Base-by-base conservation (phyloP, 2,797 vertebrate genomes). In the Coregonus sp. region DNA sequence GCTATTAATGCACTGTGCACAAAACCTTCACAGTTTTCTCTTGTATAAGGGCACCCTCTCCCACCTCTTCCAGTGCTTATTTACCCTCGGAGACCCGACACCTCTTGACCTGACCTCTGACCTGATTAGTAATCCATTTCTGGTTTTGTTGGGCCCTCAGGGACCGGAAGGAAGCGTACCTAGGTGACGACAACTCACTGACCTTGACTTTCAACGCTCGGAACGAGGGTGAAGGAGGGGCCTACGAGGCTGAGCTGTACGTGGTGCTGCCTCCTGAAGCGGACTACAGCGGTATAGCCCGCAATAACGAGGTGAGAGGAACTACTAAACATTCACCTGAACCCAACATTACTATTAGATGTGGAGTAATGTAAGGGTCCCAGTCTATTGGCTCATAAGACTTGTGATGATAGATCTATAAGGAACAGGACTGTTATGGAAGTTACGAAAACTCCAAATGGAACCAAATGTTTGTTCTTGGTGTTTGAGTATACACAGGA, bases 231-330 rank as follows among this genome's bases (percentile, higher is more conserved):
- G 96, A 97, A 87, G 97, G 97, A 1, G 97, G 97, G 0, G 97
- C 97, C 0, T 98, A 98, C 0, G 97, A 98, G 84, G 95, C 97
- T 0, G 97, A 98, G 89, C 94, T 98, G 31, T 94, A 96, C 0
- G 96, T 97, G 85, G 94, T 94, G 0, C 90, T 97, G 66, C 97
- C 97, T n/a, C 92, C 95, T 0, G 96, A 97, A 78, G 96, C 96
- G 0, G 96, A 97, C 80, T 98, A 98, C 89, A 96, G 93, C 0
- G 97, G 97, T 18, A 95, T 98, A 1, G 91, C 96, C 75, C 95
- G 96, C 68, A 95, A 96, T 40, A 96, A 96, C 18, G 96, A 96
- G 94, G 97, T 97, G 87, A 93, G 92, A 63, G 29, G n/a, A 78
- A 79, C 70, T 56, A 31, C 3, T 1, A 47, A 33, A 50, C 29